Conservation (phyloP, 2,888 invertebrate species). For the Dusona sp. region DNA sequence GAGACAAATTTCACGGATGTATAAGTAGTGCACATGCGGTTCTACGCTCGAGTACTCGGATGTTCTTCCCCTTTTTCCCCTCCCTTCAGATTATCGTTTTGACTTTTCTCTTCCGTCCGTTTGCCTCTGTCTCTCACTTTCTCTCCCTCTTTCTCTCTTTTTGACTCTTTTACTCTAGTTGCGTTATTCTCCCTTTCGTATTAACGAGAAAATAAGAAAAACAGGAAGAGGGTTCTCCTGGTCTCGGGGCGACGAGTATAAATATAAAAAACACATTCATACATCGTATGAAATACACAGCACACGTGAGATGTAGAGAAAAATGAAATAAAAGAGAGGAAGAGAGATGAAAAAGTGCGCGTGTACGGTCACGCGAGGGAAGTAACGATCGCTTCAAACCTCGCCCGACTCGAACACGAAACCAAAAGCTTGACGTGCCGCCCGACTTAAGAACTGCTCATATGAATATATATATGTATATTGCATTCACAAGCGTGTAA, state of each 20-base stretch:
- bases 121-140: neutral
- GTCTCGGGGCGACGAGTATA: slow-evolving; percentile 57
- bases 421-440: slow-evolving; percentile 63
- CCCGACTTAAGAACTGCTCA: slow-evolving; percentile 34
- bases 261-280: slow-evolving; percentile 63
- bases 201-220: slow-evolving; percentile 11
- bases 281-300: slow-evolving; percentile 43
- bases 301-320: slow-evolving; percentile 16
- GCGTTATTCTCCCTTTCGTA: neutral
- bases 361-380: slow-evolving; percentile 63
- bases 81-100: neutral
- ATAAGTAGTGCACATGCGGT: slow-evolving; percentile 38
- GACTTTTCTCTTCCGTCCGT: neutral
- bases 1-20: slow-evolving; percentile 62
- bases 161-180: neutral
- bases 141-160: neutral
- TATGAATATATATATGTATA: slow-evolving; percentile 24
- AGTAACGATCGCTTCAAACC: slow-evolving; percentile 12
- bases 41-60: slow-evolving; percentile 58
- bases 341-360: slow-evolving; percentile 46
- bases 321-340: neutral
- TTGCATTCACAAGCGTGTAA: slow-evolving; percentile 35
- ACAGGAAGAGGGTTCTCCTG: slow-evolving; percentile 8
- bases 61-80: slow-evolving; percentile 19
- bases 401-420: slow-evolving; percentile 59